Base-by-base conservation (phyloP, 2,888 invertebrate genomes). In the Lutraria lutraria region DNA sequence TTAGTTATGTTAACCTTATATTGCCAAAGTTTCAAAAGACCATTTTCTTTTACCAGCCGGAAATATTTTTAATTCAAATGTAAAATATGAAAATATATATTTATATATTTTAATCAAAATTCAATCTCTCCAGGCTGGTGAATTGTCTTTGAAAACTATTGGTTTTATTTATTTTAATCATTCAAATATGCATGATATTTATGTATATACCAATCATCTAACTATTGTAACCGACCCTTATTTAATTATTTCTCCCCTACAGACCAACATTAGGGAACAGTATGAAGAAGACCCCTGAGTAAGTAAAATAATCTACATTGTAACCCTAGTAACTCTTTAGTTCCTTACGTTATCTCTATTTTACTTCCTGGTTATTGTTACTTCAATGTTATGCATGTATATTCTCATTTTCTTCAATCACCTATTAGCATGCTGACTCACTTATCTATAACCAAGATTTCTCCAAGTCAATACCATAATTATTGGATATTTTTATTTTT, bases 211-310 rank as follows among this genome's bases (percentile, higher is more conserved):
- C 12, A 76, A 19, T 31, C 54, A 54, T 54, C 21, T 52, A 86
- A 83, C 76, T 86, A 80, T 56, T 89, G 87, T 89, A 89, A 88
- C 83, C 87, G 82, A 87, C 86, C 91, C 89, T 52, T 72, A 72
- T 80, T 80, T 86, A 82, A 83, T 88, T 89, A 86, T 89, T 86
- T 89, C 83, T 86, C 82, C 87, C 81, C 89, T 82, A 88, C 91
- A 91, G 91, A 90, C 91, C 86, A 16, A 72, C 88, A 68, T 63
- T 92, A 31, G 91, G 90, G 60, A 85, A 81, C 43, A 92, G 92
- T 87, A 87, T 89, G 76, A 88, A 86, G 85, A 88, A 92, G 72
- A 85, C 87, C n/a, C 83, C 85, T 72, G 92, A 93, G 93, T 93
- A 89, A 93, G 93, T 92, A 92, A 63, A 43, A 19, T 29, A 43